Conservation (phyloP, 2,888 invertebrate genomes). For the Agrilus cyanescens region DNA sequence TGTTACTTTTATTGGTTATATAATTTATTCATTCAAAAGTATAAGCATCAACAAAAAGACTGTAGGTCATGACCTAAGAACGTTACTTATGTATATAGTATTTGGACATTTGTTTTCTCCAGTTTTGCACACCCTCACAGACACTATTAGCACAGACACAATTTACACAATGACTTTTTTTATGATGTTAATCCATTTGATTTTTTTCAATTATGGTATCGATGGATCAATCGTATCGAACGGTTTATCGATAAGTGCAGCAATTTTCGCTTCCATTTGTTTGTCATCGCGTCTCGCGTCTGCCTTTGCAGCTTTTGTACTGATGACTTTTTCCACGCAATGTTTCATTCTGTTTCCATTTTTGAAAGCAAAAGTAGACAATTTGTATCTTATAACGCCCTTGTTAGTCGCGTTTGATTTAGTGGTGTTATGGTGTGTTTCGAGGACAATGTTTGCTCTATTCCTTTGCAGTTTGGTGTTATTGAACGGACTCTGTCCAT, state of each 20-base stretch:
- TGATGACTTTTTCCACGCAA: conserved; percentile 80
- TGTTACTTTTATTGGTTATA: conserved; percentile 50
- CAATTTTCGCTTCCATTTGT: conserved; percentile 90
- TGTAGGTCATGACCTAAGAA: conserved; percentile 55
- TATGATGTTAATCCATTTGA: conserved; percentile 77
- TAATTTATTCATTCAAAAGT: conserved; percentile 40
- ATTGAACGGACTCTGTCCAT: conserved; percentile 61
- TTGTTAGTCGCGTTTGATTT: conserved; percentile 42
- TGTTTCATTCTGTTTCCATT: conserved; percentile 84
- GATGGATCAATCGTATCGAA: conserved; percentile 80
- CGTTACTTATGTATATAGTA: conserved; percentile 67
- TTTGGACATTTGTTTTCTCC: conserved; percentile 87
- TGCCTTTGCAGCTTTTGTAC: conserved; percentile 76
- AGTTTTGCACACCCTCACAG: conserved; percentile 84
- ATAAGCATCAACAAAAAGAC: conserved; percentile 19
- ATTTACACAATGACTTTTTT: conserved; percentile 87
- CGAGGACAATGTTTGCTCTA: conserved; percentile 44
- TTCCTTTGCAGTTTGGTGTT: conserved; percentile 50
- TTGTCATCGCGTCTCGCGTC: conserved; percentile 82
- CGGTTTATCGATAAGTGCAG: conserved; percentile 86
- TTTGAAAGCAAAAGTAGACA: conserved; percentile 49
- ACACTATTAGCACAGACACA: conserved; percentile 94
- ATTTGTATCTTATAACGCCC: conserved; percentile 42
- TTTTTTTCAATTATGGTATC: conserved; percentile 88
- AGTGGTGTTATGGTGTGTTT: conserved; percentile 43